Conservation (phyloP, 2,888 invertebrate species). For the Platycnemis pennipes region DNA sequence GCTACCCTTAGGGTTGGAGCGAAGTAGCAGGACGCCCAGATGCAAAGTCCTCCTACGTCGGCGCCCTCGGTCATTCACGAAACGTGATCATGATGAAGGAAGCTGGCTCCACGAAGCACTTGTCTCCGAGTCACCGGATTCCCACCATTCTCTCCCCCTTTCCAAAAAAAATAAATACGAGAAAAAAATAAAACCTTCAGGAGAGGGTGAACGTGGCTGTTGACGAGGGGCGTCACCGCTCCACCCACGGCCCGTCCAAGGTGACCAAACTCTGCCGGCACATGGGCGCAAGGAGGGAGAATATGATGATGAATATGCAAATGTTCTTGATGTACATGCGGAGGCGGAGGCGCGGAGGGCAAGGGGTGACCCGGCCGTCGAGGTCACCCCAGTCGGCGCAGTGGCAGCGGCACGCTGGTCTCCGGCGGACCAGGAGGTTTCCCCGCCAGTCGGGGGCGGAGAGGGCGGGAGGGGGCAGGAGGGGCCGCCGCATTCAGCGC, state of each 20-base stretch:
- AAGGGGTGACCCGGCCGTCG: not conserved
- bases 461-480: not conserved
- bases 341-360: not conserved
- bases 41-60: not conserved
- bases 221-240: not conserved
- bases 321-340: constrained; percentile 17
- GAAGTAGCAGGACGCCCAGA: not conserved
- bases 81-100: not conserved
- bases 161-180: not conserved
- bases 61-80: not conserved
- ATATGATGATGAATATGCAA: not conserved
- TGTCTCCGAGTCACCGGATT: not conserved
- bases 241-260: not conserved
- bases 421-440: not conserved
- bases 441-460: not conserved
- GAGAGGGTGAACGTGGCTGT: not conserved
- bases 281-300: not conserved
- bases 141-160: not conserved
- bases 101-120: not conserved
- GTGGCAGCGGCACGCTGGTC: not conserved
- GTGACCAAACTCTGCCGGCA: not conserved
- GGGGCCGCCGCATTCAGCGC: constrained; percentile 38
- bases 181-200: not conserved
- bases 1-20: not conserved
- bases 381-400: not conserved